Evolutionary conservation across 1,140 invertebrate genomes (phyloP), one percentile per base, ranked within the genome.

Genomic region (Lordiphosa clarofinis): DNA sequence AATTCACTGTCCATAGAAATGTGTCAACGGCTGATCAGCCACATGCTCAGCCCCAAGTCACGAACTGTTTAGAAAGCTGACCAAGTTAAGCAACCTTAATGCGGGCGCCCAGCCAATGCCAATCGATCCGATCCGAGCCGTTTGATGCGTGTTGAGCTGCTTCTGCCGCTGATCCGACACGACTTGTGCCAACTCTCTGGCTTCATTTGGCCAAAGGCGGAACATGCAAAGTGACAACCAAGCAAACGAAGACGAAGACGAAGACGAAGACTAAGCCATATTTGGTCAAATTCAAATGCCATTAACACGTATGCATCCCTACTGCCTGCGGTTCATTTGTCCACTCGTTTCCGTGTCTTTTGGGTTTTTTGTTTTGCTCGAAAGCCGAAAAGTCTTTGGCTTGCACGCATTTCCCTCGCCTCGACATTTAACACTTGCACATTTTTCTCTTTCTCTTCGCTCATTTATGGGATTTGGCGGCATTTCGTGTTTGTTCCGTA

Each of bases 201-300:
- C 44, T 39, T 49, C 64, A 61, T 37, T 40, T 47, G 59, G 50
- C 48, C 31, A 37, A 31, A 46, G 46, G 62, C 54, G 52, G 59
- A 70, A 78, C 76, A 82, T 82, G 76, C 76, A 82, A 82, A 82
- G 73, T 84, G 76, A 84, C 76, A 82, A 56, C 49, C 61, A n/a
- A 42, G 40, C 15, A 15, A 15, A 15, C 15, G 15, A 15, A 15
- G 15, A 15, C 15, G 15, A 15, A 15, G 15, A 15, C 15, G 15
- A 15, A 15, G 15, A 15, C 15, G 43, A 47, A 67, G 65, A 74
- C 76, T 61, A 64, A 60, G 78, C 84, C 84, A 79, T 87, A 87
- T 87, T 87, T 87, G 84, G 84, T 56, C 67, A 87, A 87, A 87
- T 84, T 79, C 84, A 84, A 87, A 87, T 87, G 74, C 84, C 84